These are phyloP conservation scores for Etheostoma cragini DNA, from an alignment of 2,113 vertebrate genomes.

Conservation along the genomic window DNA sequence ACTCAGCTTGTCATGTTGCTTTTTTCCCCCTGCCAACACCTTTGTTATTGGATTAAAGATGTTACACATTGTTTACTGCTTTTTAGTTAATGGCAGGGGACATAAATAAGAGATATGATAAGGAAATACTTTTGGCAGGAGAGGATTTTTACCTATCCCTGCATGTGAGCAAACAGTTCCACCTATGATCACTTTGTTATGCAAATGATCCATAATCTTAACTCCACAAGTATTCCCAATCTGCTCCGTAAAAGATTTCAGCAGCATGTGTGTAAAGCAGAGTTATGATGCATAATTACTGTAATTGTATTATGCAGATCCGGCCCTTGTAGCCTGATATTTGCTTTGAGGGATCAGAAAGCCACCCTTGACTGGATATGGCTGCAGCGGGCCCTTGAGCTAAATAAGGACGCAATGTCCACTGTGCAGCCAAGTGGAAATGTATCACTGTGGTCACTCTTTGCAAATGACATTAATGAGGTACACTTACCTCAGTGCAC, in stretches of 20 bases:
- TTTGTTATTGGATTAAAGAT: slow-evolving; percentile 35
- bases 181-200: slow-evolving; percentile 32
- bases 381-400: slow-evolving; percentile 76
- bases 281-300: slow-evolving; percentile 63
- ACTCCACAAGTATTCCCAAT: slow-evolving; percentile 54
- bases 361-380: slow-evolving; percentile 77
- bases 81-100: not conserved
- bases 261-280: slow-evolving; percentile 30
- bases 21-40: slow-evolving; percentile 35
- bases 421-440: slow-evolving; percentile 78
- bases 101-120: slow-evolving; percentile 6
- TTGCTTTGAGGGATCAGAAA: slow-evolving; percentile 66
- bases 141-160: slow-evolving; percentile 6
- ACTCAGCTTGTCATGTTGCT: slow-evolving; percentile 53
- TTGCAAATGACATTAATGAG: slow-evolving; percentile 82
- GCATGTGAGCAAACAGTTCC: not conserved
- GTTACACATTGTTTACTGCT: slow-evolving; percentile 32
- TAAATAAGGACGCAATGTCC: slow-evolving; percentile 80
- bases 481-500: slow-evolving; percentile 76
- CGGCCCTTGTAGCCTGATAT: slow-evolving; percentile 40
- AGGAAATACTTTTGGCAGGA: not conserved
- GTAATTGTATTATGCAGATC: slow-evolving; percentile 56
- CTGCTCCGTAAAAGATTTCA: slow-evolving; percentile 52
- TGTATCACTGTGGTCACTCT: slow-evolving; percentile 76
- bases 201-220: slow-evolving; percentile 43